Evolutionary conservation across 2,113 vertebrate genomes (phyloP), one percentile per base, ranked within the genome.

Genomic region (Alectura lathami): DNA sequence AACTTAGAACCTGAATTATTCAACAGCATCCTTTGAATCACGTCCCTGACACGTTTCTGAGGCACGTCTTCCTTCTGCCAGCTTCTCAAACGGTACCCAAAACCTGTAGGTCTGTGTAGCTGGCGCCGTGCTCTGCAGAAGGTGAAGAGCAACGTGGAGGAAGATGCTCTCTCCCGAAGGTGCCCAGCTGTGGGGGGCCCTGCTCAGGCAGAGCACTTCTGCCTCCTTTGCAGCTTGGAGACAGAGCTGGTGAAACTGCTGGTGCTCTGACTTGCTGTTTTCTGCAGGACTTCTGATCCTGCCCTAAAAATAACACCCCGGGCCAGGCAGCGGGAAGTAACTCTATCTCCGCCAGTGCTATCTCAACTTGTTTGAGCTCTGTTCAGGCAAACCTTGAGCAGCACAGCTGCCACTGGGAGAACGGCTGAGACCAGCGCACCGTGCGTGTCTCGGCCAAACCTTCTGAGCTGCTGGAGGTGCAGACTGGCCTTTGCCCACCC

Each of bases 1-100:
- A 96, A 88, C 48, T 63, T 68, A 42, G 67, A 81, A 90, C 3
- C 27, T 89, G 88, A 89, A 64, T 95, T 92, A 92, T 83, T 96
- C 91, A 91, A 51, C 72, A 88, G n/a, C 62, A 57, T 95, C 76
- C 60, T 89, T 95, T 95, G 88, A 90, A 83, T 96, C 91, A 90
- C 2, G 0, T 90, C 72, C 16, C 10, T 78, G 87, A 88, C 85
- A 59, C 1, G 27, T 94, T 91, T 77, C 47, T 42, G 80, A 75
- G 77, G 94, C 74, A 72, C 66, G 30, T 91, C 87, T 77, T 94
- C 85, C 56, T 83, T 70, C 68, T 96, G 82, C 87, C 85, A 75
- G 54, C 82, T 95, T 51, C 76, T 91, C 56, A 77, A 68, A 69
- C 0, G 1, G 66, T 88, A 14, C 43, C 68, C 79, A 45, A 90